Conservation (phyloP, 2,888 invertebrate species). For the Ellobium chinense region DNA sequence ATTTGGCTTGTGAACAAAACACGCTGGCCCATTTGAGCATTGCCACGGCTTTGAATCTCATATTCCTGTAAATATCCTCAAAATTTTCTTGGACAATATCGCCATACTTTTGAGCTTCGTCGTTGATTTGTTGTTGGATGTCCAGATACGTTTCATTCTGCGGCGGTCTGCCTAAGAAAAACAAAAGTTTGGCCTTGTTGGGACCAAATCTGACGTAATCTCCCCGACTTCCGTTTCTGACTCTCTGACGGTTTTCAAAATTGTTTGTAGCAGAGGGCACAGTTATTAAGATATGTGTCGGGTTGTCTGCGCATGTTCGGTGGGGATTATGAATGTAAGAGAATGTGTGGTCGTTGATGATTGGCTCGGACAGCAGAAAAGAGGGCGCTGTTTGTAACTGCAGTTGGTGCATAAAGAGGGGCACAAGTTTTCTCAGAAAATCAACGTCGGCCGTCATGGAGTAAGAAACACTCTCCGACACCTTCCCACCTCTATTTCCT, state of each 20-base stretch:
- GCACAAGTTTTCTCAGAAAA: too few species aligned
- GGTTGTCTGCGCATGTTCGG: background rate
- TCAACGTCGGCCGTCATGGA: too few species aligned
- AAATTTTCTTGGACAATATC: conserved; percentile 70
- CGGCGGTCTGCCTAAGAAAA: background rate
- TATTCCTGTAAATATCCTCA: conserved; percentile 75
- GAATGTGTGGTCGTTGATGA: conserved; percentile 21
- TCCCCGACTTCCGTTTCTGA: background rate
- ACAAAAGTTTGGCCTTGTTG: conserved; percentile 1
- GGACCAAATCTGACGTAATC: background rate
- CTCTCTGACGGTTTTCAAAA: background rate
- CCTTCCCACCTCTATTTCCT: too few species aligned
- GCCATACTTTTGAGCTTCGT: conserved; percentile 49
- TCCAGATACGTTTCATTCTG: background rate
- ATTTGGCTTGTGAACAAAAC: conserved; percentile 70
- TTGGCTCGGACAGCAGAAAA: background rate
- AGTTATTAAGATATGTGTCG: background rate
- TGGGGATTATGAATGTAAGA: conserved; percentile 6
- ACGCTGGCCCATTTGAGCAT: conserved; percentile 68
- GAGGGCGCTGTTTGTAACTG: too few species aligned
- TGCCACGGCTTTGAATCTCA: conserved; percentile 75
- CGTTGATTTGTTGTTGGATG: conserved; percentile 46
- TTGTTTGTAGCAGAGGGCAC: conserved; percentile 20
- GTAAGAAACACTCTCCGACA: too few species aligned
- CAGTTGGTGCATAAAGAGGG: too few species aligned